These are phyloP conservation scores for Ariopsis seemanni DNA, from an alignment of 2,113 vertebrate genomes.

Conservation along the genomic window DNA sequence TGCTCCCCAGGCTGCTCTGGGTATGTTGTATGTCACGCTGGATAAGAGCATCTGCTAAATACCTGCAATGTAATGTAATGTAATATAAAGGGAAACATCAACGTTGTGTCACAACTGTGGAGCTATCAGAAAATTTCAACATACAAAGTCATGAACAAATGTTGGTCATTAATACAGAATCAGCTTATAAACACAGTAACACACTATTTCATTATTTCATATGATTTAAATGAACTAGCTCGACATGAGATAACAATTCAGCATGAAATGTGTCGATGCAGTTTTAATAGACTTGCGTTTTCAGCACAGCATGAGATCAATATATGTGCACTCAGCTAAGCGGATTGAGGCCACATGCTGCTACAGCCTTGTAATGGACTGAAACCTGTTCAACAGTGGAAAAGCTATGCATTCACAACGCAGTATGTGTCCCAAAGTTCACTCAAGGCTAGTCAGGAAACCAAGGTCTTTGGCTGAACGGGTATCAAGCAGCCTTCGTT, in stretches of 20 bases:
- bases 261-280: conserved; percentile 7
- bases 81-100: too few species aligned
- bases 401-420: conserved; percentile 24
- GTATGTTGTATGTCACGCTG: too few species aligned
- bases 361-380: not conserved
- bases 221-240: not conserved
- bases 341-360: conserved; percentile 15
- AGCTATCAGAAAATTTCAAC: not conserved
- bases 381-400: conserved; percentile 25
- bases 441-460: conserved; percentile 28
- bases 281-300: conserved; percentile 3
- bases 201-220: not conserved
- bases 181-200: not conserved
- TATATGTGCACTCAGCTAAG: conserved; percentile 19
- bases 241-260: conserved; percentile 2
- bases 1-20: too few species aligned
- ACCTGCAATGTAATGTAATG: too few species aligned
- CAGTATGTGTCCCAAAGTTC: conserved; percentile 29
- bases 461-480: conserved; percentile 12
- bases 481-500: not conserved
- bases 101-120: not conserved
- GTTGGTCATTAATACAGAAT: not conserved
- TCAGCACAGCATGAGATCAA: conserved; percentile 24
- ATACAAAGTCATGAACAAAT: not conserved
- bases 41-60: too few species aligned